A percentile compares a stretch with the other conserved stretches of the same genome.
phyloP scores from a whole-genome alignment of 2,113 vertebrate genomes.

The Ranitomeya variabilis region DNA sequence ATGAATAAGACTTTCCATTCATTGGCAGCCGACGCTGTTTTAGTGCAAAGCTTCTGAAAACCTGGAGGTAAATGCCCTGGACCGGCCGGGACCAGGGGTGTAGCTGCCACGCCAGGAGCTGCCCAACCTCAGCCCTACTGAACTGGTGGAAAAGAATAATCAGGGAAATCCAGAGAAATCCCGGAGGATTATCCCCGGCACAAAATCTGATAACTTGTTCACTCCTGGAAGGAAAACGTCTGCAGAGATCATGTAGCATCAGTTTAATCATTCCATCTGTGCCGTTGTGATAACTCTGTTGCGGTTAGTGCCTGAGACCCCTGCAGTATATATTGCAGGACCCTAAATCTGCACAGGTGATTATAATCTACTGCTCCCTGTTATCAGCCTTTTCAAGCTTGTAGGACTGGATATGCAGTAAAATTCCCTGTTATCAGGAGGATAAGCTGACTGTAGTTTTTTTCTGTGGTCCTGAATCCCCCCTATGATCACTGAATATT shows the following conservation, averaged over 20 bases:
- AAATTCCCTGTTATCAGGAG: not conserved
- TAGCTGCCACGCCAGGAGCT: not conserved
- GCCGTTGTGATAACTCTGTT: no score
- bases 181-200: not conserved
- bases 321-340: no score
- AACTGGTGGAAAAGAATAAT: not conserved
- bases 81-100: not conserved
- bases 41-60: constrained; percentile 12
- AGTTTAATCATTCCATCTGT: no score
- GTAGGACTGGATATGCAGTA: not conserved
- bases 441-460: no score
- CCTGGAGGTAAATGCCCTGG: constrained; percentile 21
- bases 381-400: no score
- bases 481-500: no score
- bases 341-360: no score
- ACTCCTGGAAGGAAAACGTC: not conserved
- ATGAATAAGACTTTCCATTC: constrained; percentile 43
- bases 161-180: not conserved
- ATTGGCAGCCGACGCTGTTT: not conserved
- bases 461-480: no score
- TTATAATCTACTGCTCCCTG: no score
- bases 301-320: no score
- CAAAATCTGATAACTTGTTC: not conserved
- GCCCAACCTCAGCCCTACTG: not conserved
- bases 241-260: no score